phyloP scores from a whole-genome alignment of 2,797 vertebrate species.

The Podargus strigoides region DNA sequence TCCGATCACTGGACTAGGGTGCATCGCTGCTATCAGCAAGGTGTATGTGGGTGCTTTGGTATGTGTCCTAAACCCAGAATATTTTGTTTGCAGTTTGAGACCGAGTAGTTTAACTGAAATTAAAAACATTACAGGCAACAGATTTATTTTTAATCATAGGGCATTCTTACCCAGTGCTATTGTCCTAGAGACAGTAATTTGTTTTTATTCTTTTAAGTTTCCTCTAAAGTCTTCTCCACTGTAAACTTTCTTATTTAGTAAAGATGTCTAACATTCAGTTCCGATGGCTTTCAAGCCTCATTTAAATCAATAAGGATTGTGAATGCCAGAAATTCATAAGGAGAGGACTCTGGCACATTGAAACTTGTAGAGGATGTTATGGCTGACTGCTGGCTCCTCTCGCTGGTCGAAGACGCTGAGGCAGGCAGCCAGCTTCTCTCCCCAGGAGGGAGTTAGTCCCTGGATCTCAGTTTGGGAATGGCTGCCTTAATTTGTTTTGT shows the following conservation, averaged over 20 bases:
- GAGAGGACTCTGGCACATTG: not conserved
- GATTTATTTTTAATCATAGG: not conserved
- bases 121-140: not conserved
- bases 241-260: not conserved
- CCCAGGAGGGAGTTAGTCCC: conserved; percentile 49
- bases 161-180: not conserved
- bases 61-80: not conserved
- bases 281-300: not conserved
- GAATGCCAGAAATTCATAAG: conserved; percentile 5
- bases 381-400: conserved; percentile 51
- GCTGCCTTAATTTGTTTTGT: conserved; percentile 58
- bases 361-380: conserved; percentile 18
- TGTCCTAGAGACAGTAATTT: not conserved
- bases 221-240: not conserved
- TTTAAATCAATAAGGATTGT: not conserved
- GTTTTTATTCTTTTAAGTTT: not conserved
- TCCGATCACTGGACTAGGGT: not conserved
- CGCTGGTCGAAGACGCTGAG: conserved; percentile 41
- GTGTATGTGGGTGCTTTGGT: not conserved
- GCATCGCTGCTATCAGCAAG: not conserved
- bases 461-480: conserved; percentile 57
- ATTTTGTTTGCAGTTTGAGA: not conserved
- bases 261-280: not conserved
- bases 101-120: not conserved
- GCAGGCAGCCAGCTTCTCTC: conserved; percentile 57